These are phyloP conservation scores for Sebastes kiyomatsui DNA, from an alignment of 2,797 vertebrate genomes.

Conservation along the genomic window DNA sequence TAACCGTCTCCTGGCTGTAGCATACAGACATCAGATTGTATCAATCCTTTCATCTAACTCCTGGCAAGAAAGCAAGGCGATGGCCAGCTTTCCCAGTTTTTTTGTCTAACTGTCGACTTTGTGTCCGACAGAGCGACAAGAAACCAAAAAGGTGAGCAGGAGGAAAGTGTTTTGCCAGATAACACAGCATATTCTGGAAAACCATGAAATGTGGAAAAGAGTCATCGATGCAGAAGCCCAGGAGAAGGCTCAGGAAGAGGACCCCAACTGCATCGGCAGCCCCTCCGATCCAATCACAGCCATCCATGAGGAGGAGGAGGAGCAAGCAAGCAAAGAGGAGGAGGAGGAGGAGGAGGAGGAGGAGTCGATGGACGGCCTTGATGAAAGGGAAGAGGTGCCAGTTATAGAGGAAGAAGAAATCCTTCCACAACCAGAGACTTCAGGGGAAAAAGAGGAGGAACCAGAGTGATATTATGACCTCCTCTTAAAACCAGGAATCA, in stretches of 20 bases:
- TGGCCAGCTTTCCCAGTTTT: too few species aligned
- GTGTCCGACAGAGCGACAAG: constrained; percentile 69
- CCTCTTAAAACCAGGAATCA: constrained; percentile 66
- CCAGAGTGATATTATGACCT: constrained; percentile 63
- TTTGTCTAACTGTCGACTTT: constrained; percentile 33
- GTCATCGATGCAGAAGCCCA: constrained; percentile 87
- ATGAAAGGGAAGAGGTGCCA: constrained; percentile 59
- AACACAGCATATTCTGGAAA: constrained; percentile 94
- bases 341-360: too few species aligned
- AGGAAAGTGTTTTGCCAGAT: constrained; percentile 96
- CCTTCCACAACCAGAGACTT: constrained; percentile 62
- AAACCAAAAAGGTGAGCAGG: constrained; percentile 76
- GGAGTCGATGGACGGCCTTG: constrained; percentile 48
- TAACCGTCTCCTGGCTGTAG: not conserved
- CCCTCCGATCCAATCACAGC: constrained; percentile 89
- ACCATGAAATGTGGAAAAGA: constrained; percentile 98
- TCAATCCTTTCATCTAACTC: not conserved
- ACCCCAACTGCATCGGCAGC: constrained; percentile 72
- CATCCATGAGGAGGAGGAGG: constrained; percentile 95
- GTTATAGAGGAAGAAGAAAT: constrained; percentile 61
- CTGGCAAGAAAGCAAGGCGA: not conserved
- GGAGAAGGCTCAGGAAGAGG: constrained; percentile 79
- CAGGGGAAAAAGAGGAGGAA: constrained; percentile 65
- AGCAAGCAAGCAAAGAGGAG: constrained; percentile 83
- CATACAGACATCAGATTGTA: not conserved